Evolutionary conservation across 2,888 invertebrate species (phyloP).

Genomic region (Falcaria lacertinaria): DNA sequence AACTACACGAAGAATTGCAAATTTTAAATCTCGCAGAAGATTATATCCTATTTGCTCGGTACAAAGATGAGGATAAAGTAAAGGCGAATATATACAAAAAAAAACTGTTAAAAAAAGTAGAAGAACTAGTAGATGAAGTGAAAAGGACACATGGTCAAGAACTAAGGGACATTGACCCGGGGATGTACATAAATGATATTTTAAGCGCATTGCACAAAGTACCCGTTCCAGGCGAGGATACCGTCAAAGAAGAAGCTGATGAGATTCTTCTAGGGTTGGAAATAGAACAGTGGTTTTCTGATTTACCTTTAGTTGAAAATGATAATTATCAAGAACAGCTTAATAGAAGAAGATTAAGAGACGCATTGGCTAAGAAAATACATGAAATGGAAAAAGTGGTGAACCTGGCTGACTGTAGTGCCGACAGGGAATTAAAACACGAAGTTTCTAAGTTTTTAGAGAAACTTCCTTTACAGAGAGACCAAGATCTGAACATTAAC

Average conservation of each 20-base stretch:
- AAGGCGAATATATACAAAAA: conserved; percentile 43
- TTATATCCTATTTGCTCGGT: conserved; percentile 40
- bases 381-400: conserved; percentile 32
- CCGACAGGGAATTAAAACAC: conserved; percentile 27
- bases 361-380: conserved; percentile 43
- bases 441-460: conserved; percentile 35
- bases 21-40: conserved; percentile 43
- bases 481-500: conserved; percentile 25
- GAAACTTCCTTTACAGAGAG: conserved; percentile 30
- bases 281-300: conserved; percentile 54
- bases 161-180: conserved; percentile 26
- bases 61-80: conserved; percentile 35
- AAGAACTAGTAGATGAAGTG: conserved; percentile 33
- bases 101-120: conserved; percentile 35
- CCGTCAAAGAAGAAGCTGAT: conserved; percentile 45
- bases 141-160: conserved; percentile 33
- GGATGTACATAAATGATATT: conserved; percentile 34
- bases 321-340: conserved; percentile 22
- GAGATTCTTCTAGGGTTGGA: conserved; percentile 47
- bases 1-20: conserved; percentile 36
- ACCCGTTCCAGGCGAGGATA: conserved; percentile 41
- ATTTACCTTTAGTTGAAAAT: conserved; percentile 35
- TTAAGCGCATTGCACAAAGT: conserved; percentile 42
- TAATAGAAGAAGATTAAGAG: conserved; percentile 32
- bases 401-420: conserved; percentile 14